A percentile compares a stretch with the other conserved stretches of the same genome.
These are phyloP conservation scores for Theocolax elegans DNA, from an alignment of 1,140 invertebrate genomes.

Conservation along the genomic window DNA sequence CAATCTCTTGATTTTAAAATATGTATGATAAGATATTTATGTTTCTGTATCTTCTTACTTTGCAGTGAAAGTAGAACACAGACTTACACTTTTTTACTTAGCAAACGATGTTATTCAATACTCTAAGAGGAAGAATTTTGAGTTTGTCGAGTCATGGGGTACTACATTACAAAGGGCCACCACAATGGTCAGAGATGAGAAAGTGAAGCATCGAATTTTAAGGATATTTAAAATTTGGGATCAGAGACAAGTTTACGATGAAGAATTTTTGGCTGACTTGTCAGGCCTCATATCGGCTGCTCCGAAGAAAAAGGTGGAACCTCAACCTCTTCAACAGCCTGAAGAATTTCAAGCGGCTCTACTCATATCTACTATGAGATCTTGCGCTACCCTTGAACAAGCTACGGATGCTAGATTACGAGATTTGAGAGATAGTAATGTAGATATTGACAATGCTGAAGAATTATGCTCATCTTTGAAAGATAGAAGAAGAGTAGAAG, in stretches of 20 bases:
- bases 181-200: constrained; percentile 90
- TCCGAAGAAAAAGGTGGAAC: constrained; percentile 76
- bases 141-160: constrained; percentile 91
- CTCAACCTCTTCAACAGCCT: constrained; percentile 67
- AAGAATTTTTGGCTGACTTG: constrained; percentile 86
- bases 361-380: constrained; percentile 68
- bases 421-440: constrained; percentile 60
- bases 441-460: constrained; percentile 72
- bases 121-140: constrained; percentile 89
- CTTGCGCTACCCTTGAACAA: constrained; percentile 67
- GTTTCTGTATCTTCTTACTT: constrained; percentile 38
- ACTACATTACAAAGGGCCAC: constrained; percentile 90
- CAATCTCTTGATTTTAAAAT: too few relatives aligned
- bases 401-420: constrained; percentile 61
- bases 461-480: constrained; percentile 77
- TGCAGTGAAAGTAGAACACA: constrained; percentile 84
- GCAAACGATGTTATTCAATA: constrained; percentile 97
- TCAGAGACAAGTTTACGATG: constrained; percentile 87
- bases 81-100: constrained; percentile 91
- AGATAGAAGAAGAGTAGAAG: constrained; percentile 85
- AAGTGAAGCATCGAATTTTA: constrained; percentile 85
- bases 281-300: constrained; percentile 81
- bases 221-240: constrained; percentile 96
- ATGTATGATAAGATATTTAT: too few relatives aligned
- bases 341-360: constrained; percentile 66